Conservation (phyloP, 2,888 invertebrate genomes). For the Lucinisca nassula region DNA sequence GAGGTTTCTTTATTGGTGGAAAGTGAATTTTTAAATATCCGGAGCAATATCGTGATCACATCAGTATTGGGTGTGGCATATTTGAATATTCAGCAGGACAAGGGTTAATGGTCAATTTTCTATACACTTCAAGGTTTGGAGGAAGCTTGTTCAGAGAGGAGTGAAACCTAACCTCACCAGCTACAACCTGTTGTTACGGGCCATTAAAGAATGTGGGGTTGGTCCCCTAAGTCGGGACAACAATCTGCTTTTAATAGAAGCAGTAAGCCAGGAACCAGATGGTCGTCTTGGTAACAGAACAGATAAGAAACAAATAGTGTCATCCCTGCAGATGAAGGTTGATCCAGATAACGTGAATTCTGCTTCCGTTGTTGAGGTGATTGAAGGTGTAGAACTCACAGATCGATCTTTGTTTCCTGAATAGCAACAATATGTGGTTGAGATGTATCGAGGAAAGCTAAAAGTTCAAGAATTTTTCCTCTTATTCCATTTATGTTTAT, state of each 20-base stretch:
- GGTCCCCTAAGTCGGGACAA: conserved; percentile 89
- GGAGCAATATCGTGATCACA: too few relatives aligned
- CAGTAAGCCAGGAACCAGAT: neutral
- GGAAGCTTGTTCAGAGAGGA: conserved; percentile 92
- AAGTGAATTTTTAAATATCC: too few relatives aligned
- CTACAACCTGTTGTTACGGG: conserved; percentile 94
- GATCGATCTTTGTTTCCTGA: too few relatives aligned
- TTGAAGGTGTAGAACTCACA: neutral
- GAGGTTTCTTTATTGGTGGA: too few relatives aligned
- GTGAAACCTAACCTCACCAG: conserved; percentile 92
- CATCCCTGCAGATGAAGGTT: neutral
- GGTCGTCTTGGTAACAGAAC: neutral
- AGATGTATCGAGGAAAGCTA: too few relatives aligned
- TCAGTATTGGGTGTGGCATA: too few relatives aligned
- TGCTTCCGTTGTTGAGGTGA: neutral
- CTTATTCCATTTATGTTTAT: too few relatives aligned
- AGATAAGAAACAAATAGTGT: neutral
- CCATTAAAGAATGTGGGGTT: conserved; percentile 92
- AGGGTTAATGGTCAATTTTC: too few relatives aligned
- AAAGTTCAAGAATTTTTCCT: too few relatives aligned
- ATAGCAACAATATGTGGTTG: too few relatives aligned
- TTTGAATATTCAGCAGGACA: too few relatives aligned
- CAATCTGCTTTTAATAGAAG: conserved; percentile 24
- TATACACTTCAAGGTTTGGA: conserved; percentile 93
- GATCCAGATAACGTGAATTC: neutral